phyloP scores from a whole-genome alignment of 2,888 invertebrate genomes.

The Athalia rosae region DNA sequence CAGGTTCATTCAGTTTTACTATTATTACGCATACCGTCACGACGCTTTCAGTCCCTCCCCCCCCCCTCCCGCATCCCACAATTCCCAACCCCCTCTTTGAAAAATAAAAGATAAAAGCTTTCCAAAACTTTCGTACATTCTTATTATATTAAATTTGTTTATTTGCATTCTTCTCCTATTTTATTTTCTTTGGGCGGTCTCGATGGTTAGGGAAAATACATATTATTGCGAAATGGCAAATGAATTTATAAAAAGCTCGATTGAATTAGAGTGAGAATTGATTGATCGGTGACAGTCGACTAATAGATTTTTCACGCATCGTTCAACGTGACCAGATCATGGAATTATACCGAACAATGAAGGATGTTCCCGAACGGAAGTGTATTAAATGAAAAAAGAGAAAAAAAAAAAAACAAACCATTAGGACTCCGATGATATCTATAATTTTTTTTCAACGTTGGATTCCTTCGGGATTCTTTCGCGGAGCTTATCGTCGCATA shows the following conservation, averaged over 20 bases:
- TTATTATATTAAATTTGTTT: too few species aligned
- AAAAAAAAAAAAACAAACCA: background rate
- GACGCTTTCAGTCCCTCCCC: constrained; percentile 59
- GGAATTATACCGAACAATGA: too few species aligned
- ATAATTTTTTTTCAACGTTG: constrained; percentile 59
- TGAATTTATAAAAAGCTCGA: too few species aligned
- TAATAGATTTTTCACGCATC: too few species aligned
- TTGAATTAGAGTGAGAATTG: too few species aligned
- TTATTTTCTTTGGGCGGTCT: too few species aligned
- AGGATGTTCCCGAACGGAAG: background rate
- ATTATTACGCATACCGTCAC: constrained; percentile 70
- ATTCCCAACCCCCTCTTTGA: constrained; percentile 18
- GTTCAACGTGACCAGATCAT: too few species aligned
- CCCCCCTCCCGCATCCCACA: constrained; percentile 53
- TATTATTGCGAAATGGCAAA: too few species aligned
- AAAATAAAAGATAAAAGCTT: background rate
- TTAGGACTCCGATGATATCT: background rate
- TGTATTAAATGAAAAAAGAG: background rate
- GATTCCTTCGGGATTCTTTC: constrained; percentile 65
- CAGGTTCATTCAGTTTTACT: constrained; percentile 69
- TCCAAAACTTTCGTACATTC: too few species aligned
- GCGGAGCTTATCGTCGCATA: constrained; percentile 65
- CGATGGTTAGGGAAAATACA: too few species aligned
- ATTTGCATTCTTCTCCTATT: too few species aligned
- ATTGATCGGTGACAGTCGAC: too few species aligned